A percentile compares a stretch with the other conserved stretches of the same genome.
phyloP scores from a whole-genome alignment of 2,113 vertebrate genomes.

The Turnix velox region DNA sequence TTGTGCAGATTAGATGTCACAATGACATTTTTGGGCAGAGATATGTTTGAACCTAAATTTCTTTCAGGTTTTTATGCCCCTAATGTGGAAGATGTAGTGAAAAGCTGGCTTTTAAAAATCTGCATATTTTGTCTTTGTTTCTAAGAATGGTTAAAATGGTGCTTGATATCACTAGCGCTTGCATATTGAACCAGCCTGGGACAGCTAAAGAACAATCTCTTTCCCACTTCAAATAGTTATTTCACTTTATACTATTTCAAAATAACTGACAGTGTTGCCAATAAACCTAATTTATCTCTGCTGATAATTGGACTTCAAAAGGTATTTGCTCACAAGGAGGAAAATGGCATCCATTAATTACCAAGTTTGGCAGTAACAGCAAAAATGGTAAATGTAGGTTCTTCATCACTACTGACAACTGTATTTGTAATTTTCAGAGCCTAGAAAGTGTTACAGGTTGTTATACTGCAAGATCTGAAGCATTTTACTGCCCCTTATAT shows the following conservation, averaged over 20 bases:
- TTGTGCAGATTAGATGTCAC: neutral
- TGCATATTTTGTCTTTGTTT: neutral
- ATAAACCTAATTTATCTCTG: constrained; percentile 21
- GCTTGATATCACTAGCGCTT: neutral
- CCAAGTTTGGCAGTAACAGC: neutral
- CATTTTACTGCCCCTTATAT: neutral
- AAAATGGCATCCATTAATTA: constrained; percentile 19
- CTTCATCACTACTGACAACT: neutral
- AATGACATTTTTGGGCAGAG: neutral
- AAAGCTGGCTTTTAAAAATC: neutral
- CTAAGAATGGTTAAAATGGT: neutral
- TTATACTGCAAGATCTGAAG: neutral
- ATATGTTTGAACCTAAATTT: neutral
- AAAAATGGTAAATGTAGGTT: neutral
- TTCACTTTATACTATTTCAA: neutral
- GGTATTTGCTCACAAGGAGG: neutral
- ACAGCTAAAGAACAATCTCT: neutral
- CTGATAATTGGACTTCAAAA: constrained; percentile 7
- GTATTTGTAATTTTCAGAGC: neutral
- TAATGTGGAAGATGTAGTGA: neutral
- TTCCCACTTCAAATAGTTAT: neutral
- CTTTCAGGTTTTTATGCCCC: neutral
- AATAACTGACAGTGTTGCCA: constrained; percentile 8
- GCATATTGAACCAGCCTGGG: neutral
- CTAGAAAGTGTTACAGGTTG: neutral